Evolutionary conservation across 1,140 invertebrate genomes (phyloP), one percentile per base, ranked within the genome.

Genomic region (Glomeris maerens): DNA sequence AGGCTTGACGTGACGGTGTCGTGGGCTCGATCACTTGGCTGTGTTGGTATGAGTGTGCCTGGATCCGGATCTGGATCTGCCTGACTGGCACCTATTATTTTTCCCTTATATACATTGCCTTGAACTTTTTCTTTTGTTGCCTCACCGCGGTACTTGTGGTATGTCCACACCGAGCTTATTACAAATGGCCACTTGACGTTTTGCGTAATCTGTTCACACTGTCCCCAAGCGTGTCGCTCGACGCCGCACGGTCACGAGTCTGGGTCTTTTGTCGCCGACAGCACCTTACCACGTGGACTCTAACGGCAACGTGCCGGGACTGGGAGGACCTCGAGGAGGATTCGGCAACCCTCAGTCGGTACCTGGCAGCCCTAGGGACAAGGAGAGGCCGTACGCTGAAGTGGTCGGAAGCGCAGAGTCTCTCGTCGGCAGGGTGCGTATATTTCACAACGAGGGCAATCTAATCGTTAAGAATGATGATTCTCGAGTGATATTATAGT

Each of bases 361-460:
- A 53, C 83, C 82, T 45, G 81, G 81, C 55, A 86, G 83, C 69
- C 84, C 83, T 25, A 78, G 78, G 47, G 79, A 81, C 62, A 68
- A 76, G 59, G 74, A 77, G 60, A 74, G 76, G 29, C 75, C 77
- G 60, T 52, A 77, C 72, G 54, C 81, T 59, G 83, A 85, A 62
- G 83, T 90, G 29, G 78, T 88, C 58, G 87, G 88, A 31, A 90
- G 88, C 59, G 91, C 90, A 27, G 90, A 95, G 67, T 92, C 84
- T 67, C 74, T 95, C 48, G 89, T 95, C 50, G 86, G 86, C 56
- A 80, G 88, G 70, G 87, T 91, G 68, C 74, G 73, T 2, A 36
- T n/a, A n/a, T n/a, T 5, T 21, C 10, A n/a, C 27, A 29, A n/a
- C 14, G n/a, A 14, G 27, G 13, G 28, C 23, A 14, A 52, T 36